Evolutionary conservation across 2,888 invertebrate species (phyloP).

Genomic region (Polydesmus complanatus): DNA sequence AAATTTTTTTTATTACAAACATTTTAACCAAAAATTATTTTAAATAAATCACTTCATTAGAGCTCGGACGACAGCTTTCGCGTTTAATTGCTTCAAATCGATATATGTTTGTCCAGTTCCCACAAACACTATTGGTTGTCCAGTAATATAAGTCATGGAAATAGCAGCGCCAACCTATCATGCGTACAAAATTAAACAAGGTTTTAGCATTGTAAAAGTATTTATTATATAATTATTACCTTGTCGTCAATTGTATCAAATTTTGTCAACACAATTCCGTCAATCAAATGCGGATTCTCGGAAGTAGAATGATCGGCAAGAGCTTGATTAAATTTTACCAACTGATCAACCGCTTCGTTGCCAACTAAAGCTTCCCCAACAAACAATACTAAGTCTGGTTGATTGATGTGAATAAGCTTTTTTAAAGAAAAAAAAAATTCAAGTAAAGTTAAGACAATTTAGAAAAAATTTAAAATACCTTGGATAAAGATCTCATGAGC

Average conservation of each 20-base stretch:
- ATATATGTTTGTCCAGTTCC: conserved; percentile 99
- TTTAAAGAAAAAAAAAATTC: conserved; percentile 18
- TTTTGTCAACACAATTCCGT: conserved; percentile 97
- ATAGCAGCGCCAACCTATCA: conserved; percentile 94
- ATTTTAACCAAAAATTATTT: no score
- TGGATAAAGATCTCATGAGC: conserved; percentile 91
- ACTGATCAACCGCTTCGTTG: conserved; percentile 98
- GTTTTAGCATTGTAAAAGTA: no score
- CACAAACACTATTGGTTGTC: conserved; percentile 97
- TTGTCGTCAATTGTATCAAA: conserved; percentile 99
- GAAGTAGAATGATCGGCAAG: conserved; percentile 78
- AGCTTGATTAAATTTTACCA: conserved; percentile 97
- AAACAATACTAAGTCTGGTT: conserved; percentile 95
- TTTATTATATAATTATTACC: conserved; percentile 33
- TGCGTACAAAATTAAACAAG: no score
- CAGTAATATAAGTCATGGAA: conserved; percentile 99
- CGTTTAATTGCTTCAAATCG: conserved; percentile 90
- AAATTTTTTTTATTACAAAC: no score
- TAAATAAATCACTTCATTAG: conserved; percentile 62
- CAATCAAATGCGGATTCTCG: conserved; percentile 75
- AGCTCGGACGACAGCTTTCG: conserved; percentile 87
- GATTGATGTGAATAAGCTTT: conserved; percentile 84
- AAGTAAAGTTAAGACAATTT: not conserved
- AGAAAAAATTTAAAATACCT: conserved; percentile 36
- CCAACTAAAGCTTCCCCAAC: conserved; percentile 99